These are phyloP conservation scores for Syngnathus acus DNA, from an alignment of 2,797 vertebrate genomes.

Conservation along the genomic window DNA sequence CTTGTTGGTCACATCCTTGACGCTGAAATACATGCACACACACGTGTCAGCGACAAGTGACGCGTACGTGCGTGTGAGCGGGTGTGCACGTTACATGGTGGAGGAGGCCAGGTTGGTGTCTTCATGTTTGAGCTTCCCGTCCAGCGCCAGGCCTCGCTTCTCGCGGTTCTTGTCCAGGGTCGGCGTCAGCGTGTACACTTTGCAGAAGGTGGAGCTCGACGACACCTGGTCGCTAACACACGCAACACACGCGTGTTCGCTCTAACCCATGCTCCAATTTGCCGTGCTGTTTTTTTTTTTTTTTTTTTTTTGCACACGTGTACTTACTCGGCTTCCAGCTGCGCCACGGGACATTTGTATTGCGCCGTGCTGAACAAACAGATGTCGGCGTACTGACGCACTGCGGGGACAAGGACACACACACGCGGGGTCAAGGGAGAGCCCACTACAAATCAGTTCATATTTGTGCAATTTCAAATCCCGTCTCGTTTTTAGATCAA, in stretches of 20 bases:
- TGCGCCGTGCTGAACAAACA: slow-evolving; percentile 97
- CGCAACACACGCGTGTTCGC: background rate
- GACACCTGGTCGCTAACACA: slow-evolving; percentile 83
- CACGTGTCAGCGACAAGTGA: slow-evolving; percentile 13
- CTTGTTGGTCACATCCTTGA: slow-evolving; percentile 91
- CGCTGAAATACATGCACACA: slow-evolving; percentile 59
- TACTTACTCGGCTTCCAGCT: slow-evolving; percentile 89
- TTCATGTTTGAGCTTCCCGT: slow-evolving; percentile 94
- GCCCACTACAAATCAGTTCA: background rate
- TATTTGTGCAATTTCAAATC: no score
- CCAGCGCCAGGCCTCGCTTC: slow-evolving; percentile 89
- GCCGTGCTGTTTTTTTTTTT: background rate
- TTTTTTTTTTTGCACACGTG: background rate
- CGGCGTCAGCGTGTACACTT: slow-evolving; percentile 93
- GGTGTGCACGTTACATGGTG: slow-evolving; percentile 49
- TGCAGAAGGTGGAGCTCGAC: slow-evolving; percentile 93
- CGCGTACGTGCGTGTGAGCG: slow-evolving; percentile 3
- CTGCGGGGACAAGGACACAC: slow-evolving; percentile 50
- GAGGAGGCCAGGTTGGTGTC: slow-evolving; percentile 97
- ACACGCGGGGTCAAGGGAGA: background rate
- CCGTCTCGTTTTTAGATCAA: no score
- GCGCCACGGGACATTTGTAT: slow-evolving; percentile 93
- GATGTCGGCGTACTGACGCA: slow-evolving; percentile 94
- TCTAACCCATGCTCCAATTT: no score
- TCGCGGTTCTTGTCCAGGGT: slow-evolving; percentile 93